A percentile compares a stretch with the other conserved stretches of the same genome.
These are phyloP conservation scores for Carduelis carduelis DNA, from an alignment of 2,797 vertebrate species.

Conservation along the genomic window DNA sequence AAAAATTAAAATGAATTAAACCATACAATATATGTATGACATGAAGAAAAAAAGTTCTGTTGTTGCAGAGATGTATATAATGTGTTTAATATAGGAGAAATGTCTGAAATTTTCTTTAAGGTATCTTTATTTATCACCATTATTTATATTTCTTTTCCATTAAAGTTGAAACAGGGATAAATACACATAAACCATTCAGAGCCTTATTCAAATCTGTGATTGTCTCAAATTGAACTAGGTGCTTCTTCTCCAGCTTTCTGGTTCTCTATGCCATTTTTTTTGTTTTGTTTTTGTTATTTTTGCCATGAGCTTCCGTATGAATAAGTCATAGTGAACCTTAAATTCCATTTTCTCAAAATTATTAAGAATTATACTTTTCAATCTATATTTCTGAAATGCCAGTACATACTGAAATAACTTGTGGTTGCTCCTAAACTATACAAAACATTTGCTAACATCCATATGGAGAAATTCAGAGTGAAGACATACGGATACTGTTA, in stretches of 20 bases:
- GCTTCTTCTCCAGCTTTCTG: neutral
- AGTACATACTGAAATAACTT: constrained; percentile 4
- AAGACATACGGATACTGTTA: neutral
- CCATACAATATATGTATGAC: neutral
- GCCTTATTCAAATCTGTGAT: constrained; percentile 50
- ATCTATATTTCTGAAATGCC: constrained; percentile 24
- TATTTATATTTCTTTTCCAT: constrained; percentile 52
- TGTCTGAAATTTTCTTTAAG: constrained; percentile 2
- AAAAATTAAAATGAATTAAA: constrained; percentile 51
- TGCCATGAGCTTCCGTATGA: neutral
- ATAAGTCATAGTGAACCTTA: neutral
- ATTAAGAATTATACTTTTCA: constrained; percentile 41
- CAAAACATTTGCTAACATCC: constrained; percentile 8
- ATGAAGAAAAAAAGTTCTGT: constrained; percentile 40
- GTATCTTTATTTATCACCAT: constrained; percentile 31
- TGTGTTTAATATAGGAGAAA: neutral
- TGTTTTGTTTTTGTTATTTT: neutral
- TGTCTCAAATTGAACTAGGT: constrained; percentile 37
- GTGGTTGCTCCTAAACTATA: constrained; percentile 8
- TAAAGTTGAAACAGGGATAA: constrained; percentile 38
- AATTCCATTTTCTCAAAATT: constrained; percentile 25
- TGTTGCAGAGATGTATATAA: neutral
- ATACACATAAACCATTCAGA: constrained; percentile 38
- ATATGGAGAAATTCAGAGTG: neutral
- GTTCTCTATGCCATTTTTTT: neutral